Evolutionary conservation across 2,888 invertebrate genomes (phyloP).

Genomic region (Polydrusus tereticollis): DNA sequence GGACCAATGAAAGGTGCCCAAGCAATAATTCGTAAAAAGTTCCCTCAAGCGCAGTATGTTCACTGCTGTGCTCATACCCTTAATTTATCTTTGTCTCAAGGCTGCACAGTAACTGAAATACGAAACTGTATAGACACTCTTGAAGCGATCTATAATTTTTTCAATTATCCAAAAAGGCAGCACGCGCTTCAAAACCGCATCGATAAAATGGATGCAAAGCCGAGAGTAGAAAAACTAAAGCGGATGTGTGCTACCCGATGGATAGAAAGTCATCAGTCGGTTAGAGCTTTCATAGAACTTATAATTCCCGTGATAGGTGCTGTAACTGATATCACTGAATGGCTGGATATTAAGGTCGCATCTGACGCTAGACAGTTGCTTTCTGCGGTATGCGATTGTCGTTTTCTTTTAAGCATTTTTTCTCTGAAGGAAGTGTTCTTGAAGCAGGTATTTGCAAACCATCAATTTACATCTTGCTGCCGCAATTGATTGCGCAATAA

Average conservation of each 20-base stretch:
- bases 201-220: too few species aligned
- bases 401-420: not conserved
- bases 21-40: too few species aligned
- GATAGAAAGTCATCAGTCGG: not conserved
- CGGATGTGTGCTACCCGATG: not conserved
- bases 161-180: too few species aligned
- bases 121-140: too few species aligned
- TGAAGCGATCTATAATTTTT: too few species aligned
- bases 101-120: too few species aligned
- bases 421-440: not conserved
- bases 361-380: not conserved
- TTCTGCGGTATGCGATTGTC: not conserved
- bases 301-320: not conserved
- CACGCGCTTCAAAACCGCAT: too few species aligned
- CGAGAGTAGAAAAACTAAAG: not conserved
- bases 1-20: too few species aligned
- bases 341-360: not conserved
- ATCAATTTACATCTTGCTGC: not conserved
- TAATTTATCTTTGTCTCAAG: too few species aligned
- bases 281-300: not conserved
- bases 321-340: not conserved
- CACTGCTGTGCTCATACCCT: too few species aligned
- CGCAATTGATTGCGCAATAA: not conserved
- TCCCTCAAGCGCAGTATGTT: too few species aligned
- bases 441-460: not conserved